Conservation (phyloP, 2,888 invertebrate genomes). For the Hybos culiciformis region DNA sequence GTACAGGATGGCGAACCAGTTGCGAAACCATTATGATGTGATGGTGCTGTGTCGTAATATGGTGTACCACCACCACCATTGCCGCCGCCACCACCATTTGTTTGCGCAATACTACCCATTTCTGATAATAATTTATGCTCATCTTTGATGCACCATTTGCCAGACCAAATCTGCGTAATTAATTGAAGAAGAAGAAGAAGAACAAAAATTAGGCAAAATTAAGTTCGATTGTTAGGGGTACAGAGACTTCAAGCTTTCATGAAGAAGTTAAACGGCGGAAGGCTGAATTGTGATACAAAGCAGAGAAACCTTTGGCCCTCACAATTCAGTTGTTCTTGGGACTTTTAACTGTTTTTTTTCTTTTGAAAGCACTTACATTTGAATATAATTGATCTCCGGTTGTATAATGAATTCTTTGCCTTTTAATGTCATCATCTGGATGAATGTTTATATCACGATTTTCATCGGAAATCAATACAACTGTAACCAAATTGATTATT, state of each 20-base stretch:
- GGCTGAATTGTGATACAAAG: no score
- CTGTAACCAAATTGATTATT: no score
- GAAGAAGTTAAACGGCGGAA: no score
- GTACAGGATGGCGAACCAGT: slow-evolving; percentile 28
- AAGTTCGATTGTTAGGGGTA: neutral
- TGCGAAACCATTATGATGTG: slow-evolving; percentile 32
- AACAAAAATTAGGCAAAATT: neutral
- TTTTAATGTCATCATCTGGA: slow-evolving; percentile 75
- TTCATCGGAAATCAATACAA: slow-evolving; percentile 50
- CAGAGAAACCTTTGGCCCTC: no score
- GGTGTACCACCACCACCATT: slow-evolving; percentile 33
- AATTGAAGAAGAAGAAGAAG: no score
- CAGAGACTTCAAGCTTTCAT: no score
- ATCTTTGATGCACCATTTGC: slow-evolving; percentile 84
- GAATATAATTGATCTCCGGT: slow-evolving; percentile 82
- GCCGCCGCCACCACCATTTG: slow-evolving; percentile 24
- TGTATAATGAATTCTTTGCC: slow-evolving; percentile 76
- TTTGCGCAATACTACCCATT: slow-evolving; percentile 46
- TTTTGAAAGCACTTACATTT: slow-evolving; percentile 52
- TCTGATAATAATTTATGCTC: slow-evolving; percentile 79
- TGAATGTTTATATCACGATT: slow-evolving; percentile 79
- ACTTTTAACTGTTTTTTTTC: no score
- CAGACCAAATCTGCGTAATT: slow-evolving; percentile 58
- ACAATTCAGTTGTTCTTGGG: no score
- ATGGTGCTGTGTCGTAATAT: slow-evolving; percentile 47